A percentile compares a stretch with the other conserved stretches of the same genome.
Conservation (phyloP, 2,113 vertebrate genomes). For the Saccopteryx leptura region DNA sequence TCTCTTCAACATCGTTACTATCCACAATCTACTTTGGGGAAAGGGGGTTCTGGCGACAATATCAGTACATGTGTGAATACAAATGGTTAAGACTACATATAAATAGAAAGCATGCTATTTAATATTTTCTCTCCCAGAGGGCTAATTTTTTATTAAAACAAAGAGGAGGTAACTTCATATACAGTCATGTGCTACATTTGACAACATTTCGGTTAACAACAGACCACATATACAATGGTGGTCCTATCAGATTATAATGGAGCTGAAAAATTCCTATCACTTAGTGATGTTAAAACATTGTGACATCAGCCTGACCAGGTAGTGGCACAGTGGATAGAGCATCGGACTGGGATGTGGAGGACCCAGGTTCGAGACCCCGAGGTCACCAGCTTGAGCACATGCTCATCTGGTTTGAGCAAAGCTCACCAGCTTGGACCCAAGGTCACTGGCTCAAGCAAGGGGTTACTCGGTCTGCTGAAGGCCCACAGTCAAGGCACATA, state of each 20-base stretch:
- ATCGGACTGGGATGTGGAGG: too few species aligned
- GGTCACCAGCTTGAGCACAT: too few species aligned
- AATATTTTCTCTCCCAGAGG: conserved; percentile 26
- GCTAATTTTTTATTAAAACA: conserved; percentile 45
- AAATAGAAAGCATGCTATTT: conserved; percentile 35
- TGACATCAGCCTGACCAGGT: background rate
- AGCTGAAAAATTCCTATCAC: background rate
- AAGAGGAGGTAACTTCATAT: background rate
- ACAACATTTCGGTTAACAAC: background rate
- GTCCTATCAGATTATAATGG: background rate
- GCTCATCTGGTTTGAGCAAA: too few species aligned
- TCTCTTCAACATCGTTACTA: conserved; percentile 35
- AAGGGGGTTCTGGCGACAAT: background rate
- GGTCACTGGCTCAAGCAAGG: too few species aligned
- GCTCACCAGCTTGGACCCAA: too few species aligned
- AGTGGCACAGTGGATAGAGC: too few species aligned
- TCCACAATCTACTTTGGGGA: background rate
- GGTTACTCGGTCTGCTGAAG: too few species aligned
- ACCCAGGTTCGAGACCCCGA: too few species aligned
- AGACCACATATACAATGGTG: background rate
- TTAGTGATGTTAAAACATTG: background rate
- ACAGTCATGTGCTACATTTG: background rate
- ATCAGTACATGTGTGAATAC: background rate
- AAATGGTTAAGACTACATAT: conserved; percentile 47
- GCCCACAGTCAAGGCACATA: too few species aligned